A percentile compares a stretch with the other conserved stretches of the same genome.
Evolutionary conservation across 2,797 vertebrate species (phyloP).

Genomic region (Hippoglossus hippoglossus): DNA sequence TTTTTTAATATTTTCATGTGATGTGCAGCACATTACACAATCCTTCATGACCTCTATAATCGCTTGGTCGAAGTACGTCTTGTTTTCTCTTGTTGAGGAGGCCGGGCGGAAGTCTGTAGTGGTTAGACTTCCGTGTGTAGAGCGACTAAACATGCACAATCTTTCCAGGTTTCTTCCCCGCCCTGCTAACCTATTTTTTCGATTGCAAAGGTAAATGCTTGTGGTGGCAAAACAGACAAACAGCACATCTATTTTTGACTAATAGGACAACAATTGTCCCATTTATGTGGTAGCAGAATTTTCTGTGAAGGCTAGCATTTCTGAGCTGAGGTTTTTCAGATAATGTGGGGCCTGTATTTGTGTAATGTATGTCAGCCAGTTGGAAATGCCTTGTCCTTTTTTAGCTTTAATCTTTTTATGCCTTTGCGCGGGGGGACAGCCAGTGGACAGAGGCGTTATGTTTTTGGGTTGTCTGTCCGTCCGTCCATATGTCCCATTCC

Average conservation of each 20-base stretch:
- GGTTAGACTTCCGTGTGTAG: constrained; percentile 63
- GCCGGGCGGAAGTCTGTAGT: constrained; percentile 66
- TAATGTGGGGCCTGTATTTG: constrained; percentile 23
- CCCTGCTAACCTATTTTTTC: constrained; percentile 93
- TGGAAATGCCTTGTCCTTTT: neutral
- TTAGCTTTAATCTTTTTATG: no score
- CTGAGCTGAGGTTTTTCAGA: constrained; percentile 62
- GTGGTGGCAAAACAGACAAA: constrained; percentile 78
- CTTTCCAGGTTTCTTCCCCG: constrained; percentile 89
- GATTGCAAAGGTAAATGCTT: constrained; percentile 74
- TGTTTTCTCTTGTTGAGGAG: constrained; percentile 37
- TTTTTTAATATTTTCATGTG: neutral
- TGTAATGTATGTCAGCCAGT: constrained; percentile 21
- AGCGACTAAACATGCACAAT: constrained; percentile 60
- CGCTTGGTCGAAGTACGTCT: constrained; percentile 40
- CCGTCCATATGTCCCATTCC: no score
- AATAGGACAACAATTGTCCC: constrained; percentile 79
- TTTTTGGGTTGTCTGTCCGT: no score
- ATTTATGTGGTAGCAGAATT: constrained; percentile 75
- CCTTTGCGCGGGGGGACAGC: no score
- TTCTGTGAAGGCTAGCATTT: constrained; percentile 76
- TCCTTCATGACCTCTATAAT: constrained; percentile 56
- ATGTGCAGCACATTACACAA: constrained; percentile 10
- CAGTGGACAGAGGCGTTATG: no score
- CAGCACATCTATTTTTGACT: constrained; percentile 78